These are phyloP conservation scores for Oreortyx pictus DNA, from an alignment of 2,797 vertebrate species.

Conservation along the genomic window DNA sequence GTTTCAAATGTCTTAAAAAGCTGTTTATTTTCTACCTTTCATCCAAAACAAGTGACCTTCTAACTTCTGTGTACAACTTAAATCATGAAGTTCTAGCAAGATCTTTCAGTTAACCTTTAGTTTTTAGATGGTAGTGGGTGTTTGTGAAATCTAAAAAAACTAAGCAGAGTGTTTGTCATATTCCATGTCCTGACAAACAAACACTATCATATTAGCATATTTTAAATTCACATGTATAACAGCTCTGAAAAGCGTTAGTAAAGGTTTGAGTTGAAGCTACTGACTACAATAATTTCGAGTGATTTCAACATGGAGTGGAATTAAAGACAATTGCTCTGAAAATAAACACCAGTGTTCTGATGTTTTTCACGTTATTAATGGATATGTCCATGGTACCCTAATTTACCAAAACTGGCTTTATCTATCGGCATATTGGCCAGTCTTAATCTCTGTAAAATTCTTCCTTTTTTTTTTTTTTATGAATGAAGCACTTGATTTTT, in stretches of 20 bases:
- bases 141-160: background rate
- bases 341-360: background rate
- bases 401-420: background rate
- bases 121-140: background rate
- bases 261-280: background rate
- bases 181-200: constrained; percentile 2
- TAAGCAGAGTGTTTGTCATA: background rate
- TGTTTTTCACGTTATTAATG: background rate
- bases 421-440: background rate
- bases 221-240: background rate
- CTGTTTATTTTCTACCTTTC: background rate
- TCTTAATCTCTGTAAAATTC: background rate
- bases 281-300: background rate
- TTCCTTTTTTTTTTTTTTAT: background rate
- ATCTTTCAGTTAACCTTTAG: background rate
- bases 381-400: background rate
- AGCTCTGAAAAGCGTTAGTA: background rate
- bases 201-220: background rate
- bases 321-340: background rate
- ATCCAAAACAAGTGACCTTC: constrained; percentile 6
- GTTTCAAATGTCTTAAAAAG: constrained; percentile 23
- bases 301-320: background rate
- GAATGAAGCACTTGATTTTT: background rate
- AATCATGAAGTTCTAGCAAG: background rate
- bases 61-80: background rate